These are phyloP conservation scores for Crocidura indochinensis DNA, from an alignment of 2,797 vertebrate species.

Conservation along the genomic window DNA sequence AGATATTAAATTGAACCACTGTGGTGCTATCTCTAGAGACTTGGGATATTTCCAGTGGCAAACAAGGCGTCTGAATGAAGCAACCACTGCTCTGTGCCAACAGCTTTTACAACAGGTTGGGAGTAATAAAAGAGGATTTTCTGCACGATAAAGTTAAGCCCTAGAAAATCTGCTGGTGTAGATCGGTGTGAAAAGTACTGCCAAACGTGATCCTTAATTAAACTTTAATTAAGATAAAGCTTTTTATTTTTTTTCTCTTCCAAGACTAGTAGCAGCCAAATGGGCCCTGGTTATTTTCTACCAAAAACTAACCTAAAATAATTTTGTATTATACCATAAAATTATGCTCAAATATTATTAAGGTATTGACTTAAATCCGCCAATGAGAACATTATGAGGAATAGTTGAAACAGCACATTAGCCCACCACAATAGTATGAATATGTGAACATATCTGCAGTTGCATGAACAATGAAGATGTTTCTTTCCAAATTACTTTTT, in stretches of 20 bases:
- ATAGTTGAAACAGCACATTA: conserved; percentile 56
- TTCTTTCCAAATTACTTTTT: conserved; percentile 22
- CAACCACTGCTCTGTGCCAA: conserved; percentile 97
- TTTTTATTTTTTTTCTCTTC: conserved; percentile 87
- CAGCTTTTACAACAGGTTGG: conserved; percentile 99
- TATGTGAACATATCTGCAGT: neutral
- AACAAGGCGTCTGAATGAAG: conserved; percentile 98
- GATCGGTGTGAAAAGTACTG: conserved; percentile 99
- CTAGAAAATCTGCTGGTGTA: conserved; percentile 99
- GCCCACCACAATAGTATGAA: conserved; percentile 47
- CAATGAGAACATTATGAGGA: conserved; percentile 80
- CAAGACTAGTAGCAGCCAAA: conserved; percentile 92
- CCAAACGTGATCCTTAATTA: conserved; percentile 99
- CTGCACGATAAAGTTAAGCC: conserved; percentile 99
- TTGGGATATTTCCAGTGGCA: conserved; percentile 99
- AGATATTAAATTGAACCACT: conserved; percentile 99
- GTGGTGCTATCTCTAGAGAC: conserved; percentile 98
- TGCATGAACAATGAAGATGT: conserved; percentile 13
- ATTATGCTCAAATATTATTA: conserved; percentile 88
- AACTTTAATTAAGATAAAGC: conserved; percentile 99
- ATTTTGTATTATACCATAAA: conserved; percentile 89
- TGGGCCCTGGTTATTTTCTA: conserved; percentile 90
- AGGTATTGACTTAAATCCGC: conserved; percentile 84
- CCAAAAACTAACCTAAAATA: conserved; percentile 88
- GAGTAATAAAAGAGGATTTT: conserved; percentile 99